Conservation (phyloP, 1,140 invertebrate species). For the Augochlora pura region DNA sequence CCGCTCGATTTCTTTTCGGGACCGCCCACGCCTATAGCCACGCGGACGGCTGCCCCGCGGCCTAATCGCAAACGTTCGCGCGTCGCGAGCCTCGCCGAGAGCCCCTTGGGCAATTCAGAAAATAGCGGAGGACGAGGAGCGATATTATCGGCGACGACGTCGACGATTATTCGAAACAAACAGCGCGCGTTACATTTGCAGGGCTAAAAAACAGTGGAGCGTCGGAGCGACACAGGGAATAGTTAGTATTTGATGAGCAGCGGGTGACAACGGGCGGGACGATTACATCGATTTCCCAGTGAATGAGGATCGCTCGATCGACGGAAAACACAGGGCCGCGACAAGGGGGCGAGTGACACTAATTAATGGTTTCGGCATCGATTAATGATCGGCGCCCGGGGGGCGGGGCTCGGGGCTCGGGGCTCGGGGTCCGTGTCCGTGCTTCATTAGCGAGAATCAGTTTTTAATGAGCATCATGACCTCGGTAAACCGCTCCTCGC, state of each 20-base stretch:
- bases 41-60: too few relatives aligned
- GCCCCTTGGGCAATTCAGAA: too few relatives aligned
- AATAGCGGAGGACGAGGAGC: too few relatives aligned
- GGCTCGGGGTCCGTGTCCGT: neutral
- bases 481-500: neutral
- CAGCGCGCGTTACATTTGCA: too few relatives aligned
- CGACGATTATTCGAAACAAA: too few relatives aligned
- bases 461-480: conserved; percentile 14
- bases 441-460: conserved; percentile 9
- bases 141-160: too few relatives aligned
- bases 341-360: conserved; percentile 10
- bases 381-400: conserved; percentile 20
- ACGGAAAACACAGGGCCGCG: neutral
- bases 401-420: too few relatives aligned
- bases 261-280: neutral
- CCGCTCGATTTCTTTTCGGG: conserved; percentile 38
- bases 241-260: neutral
- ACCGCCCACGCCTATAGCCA: too few relatives aligned
- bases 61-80: too few relatives aligned
- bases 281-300: conserved; percentile 9
- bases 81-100: too few relatives aligned
- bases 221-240: neutral
- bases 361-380: conserved; percentile 40
- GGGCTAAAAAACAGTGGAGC: too few relatives aligned
- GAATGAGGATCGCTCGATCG: conserved; percentile 13